Evolutionary conservation across 2,888 invertebrate species (phyloP), one percentile per base, ranked within the genome.

Genomic region (Hemicrepidius hirtus): DNA sequence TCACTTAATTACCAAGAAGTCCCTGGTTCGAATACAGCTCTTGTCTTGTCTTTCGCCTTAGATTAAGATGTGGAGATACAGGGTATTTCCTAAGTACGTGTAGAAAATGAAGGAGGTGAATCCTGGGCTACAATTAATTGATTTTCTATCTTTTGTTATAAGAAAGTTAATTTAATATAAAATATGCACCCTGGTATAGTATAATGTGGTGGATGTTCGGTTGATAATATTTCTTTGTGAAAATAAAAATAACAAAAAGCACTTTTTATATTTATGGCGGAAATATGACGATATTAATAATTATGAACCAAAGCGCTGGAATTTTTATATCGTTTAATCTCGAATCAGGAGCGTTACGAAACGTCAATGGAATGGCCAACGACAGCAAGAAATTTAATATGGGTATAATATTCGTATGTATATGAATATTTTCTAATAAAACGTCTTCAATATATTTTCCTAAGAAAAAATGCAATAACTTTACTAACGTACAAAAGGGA

Each of bases 241-340:
- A 3, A 37, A 37, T 37, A 37, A 37, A 37, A 37, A 12, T 10
- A 37, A 37, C 10, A 3, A n/a, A 37, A n/a, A 12, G n/a, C 9
- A 37, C n/a, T 12, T 37, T 37, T n/a, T n/a, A 12, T 9, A 37
- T 6, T 4, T 3, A 10, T n/a, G 9, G 5, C 37, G 2, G 37
- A 37, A 44, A 46, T 53, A 53, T 53, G 28, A 24, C 28, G 53
- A 53, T 4, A 9, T 53, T 53, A 24, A 53, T 32, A 10, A 55
- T 55, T 55, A 35, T 7, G 1, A 55, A 12, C 24, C 18, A 55
- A 55, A 16, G 32, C 28, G 13, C 49, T 9, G 55, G 55, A 55
- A 55, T 55, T 55, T 55, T 55, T 55, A 55, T 55, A 28, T 32
- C 55, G 55, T 55, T 55, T 55, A 55, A 35, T 55, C 32, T 55